Percentiles rank a stretch among this genome's conserved stretches.
Conservation (phyloP, 2,113 vertebrate genomes). For the Mugil cephalus region DNA sequence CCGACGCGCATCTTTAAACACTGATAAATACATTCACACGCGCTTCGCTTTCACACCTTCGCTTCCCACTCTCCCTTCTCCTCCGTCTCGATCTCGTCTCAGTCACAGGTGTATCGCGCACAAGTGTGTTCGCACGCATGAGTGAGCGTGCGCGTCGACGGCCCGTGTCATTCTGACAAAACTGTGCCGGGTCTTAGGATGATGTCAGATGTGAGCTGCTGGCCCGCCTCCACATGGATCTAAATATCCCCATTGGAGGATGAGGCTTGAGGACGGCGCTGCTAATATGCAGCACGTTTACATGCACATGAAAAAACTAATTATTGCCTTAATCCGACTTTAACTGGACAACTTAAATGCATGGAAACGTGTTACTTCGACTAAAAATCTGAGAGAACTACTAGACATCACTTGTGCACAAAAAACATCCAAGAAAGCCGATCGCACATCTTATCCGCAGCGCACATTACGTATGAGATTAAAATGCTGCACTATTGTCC, state of each 20-base stretch:
- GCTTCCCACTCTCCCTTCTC: constrained; percentile 17
- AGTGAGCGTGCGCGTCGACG: constrained; percentile 15
- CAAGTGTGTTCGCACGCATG: background rate
- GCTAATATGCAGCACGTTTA: constrained; percentile 51
- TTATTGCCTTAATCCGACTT: too few relatives aligned
- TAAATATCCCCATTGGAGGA: constrained; percentile 54
- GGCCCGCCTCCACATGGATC: constrained; percentile 62
- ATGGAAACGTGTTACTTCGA: too few relatives aligned
- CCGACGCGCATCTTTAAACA: constrained; percentile 45
- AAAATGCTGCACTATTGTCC: too few relatives aligned
- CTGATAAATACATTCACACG: constrained; percentile 54
- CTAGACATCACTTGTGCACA: too few relatives aligned
- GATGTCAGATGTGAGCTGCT: constrained; percentile 61
- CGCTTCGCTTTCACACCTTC: constrained; percentile 56
- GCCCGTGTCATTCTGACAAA: constrained; percentile 29
- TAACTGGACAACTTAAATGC: too few relatives aligned
- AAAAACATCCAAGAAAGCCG: too few relatives aligned
- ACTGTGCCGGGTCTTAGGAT: constrained; percentile 60
- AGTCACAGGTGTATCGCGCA: constrained; percentile 37
- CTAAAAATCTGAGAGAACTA: too few relatives aligned
- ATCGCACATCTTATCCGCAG: too few relatives aligned
- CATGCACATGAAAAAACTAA: too few relatives aligned
- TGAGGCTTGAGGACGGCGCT: background rate
- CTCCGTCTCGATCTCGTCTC: constrained; percentile 26
- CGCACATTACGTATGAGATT: too few relatives aligned